Evolutionary conservation across 2,113 vertebrate genomes (phyloP).

Genomic region (Arvicanthis niloticus): DNA sequence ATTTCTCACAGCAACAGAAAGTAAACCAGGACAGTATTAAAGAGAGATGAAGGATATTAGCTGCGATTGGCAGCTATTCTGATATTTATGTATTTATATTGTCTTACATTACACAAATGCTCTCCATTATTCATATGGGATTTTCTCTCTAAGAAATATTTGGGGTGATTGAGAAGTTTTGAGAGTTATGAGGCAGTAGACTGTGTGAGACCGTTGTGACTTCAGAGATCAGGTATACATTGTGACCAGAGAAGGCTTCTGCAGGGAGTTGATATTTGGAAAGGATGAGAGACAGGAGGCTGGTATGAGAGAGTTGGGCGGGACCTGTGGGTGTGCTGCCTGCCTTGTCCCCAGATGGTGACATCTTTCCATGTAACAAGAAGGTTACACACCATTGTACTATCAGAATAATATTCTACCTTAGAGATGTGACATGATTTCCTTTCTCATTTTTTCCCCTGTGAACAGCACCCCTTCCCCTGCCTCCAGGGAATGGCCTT

Average conservation of each 20-base stretch:
- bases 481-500: background rate
- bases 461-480: background rate
- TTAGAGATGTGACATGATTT: background rate
- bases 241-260: background rate
- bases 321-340: background rate
- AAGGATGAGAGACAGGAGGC: background rate
- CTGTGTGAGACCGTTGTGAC: background rate
- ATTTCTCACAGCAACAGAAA: background rate
- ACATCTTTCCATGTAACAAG: background rate
- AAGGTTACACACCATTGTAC: background rate
- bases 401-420: background rate
- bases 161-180: background rate
- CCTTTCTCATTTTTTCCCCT: background rate
- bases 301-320: background rate
- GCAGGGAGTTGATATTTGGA: background rate
- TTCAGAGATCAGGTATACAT: background rate
- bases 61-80: background rate
- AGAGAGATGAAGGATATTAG: background rate
- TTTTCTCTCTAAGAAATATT: background rate
- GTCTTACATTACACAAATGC: background rate
- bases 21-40: too few relatives aligned
- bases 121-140: background rate
- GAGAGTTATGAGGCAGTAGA: background rate
- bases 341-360: background rate
- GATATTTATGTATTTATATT: background rate